phyloP scores from a whole-genome alignment of 2,888 invertebrate genomes.

The Chouioia cunea region DNA sequence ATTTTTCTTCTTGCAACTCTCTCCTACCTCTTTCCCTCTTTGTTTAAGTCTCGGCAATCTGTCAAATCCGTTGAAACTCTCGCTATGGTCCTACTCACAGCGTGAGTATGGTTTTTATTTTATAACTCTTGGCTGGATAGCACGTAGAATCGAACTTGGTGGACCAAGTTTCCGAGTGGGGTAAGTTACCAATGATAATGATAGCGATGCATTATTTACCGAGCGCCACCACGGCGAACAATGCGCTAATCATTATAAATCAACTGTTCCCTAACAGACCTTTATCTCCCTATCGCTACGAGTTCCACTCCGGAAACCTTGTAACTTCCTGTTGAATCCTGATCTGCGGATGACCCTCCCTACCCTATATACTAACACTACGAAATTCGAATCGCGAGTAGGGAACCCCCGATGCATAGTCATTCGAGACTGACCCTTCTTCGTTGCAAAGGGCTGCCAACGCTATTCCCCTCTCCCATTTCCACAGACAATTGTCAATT shows the following conservation, averaged over 20 bases:
- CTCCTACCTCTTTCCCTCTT: constrained; percentile 2
- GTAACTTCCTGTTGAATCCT: constrained; percentile 57
- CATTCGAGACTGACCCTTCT: constrained; percentile 38
- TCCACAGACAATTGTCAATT: not conserved
- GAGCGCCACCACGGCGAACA: constrained; percentile 52
- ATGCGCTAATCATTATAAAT: constrained; percentile 63
- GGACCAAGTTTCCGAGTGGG: constrained; percentile 3
- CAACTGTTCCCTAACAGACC: constrained; percentile 49
- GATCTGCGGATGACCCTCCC: constrained; percentile 23
- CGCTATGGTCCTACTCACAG: constrained; percentile 49
- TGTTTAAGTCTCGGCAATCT: constrained; percentile 48
- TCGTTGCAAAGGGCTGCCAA: constrained; percentile 18
- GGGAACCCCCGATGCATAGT: constrained; percentile 42
- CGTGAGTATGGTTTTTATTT: constrained; percentile 28
- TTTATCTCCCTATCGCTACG: not conserved
- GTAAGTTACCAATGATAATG: constrained; percentile 56
- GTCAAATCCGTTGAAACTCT: constrained; percentile 50
- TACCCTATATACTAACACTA: not conserved
- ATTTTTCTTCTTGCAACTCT: constrained; percentile 27
- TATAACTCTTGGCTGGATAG: not conserved
- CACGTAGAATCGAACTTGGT: not conserved
- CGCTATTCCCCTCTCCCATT: constrained; percentile 1
- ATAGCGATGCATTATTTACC: constrained; percentile 61
- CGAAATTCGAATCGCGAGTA: constrained; percentile 38
- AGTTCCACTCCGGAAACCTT: constrained; percentile 51